These are phyloP conservation scores for Laspeyria flexula DNA, from an alignment of 2,888 invertebrate genomes.

Conservation along the genomic window DNA sequence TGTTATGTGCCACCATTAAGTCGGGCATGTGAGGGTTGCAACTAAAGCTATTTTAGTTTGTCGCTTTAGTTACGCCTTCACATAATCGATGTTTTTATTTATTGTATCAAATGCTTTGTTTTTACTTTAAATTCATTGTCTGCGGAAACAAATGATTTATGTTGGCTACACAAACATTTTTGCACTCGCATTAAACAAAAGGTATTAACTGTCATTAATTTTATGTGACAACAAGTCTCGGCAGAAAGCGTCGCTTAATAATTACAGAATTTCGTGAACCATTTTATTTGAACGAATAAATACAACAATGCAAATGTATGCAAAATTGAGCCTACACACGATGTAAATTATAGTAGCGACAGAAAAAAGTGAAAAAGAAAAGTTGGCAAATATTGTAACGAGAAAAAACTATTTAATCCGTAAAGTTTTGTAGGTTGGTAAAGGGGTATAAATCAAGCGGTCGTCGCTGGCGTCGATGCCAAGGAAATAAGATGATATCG, in stretches of 20 bases:
- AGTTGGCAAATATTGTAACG: constrained; percentile 58
- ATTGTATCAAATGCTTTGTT: constrained; percentile 10
- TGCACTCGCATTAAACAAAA: constrained; percentile 10
- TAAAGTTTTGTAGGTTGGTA: constrained; percentile 83
- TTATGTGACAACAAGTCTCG: constrained; percentile 14
- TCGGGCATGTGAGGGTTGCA: constrained; percentile 64
- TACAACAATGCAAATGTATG: constrained; percentile 28
- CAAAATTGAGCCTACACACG: constrained; percentile 43
- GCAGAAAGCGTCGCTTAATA: constrained; percentile 25
- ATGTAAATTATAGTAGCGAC: constrained; percentile 49
- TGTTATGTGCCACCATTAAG: constrained; percentile 75
- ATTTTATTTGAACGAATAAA: constrained; percentile 33
- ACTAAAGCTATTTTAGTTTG: constrained; percentile 54
- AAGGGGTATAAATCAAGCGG: constrained; percentile 72
- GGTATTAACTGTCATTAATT: constrained; percentile 15
- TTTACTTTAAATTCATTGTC: constrained; percentile 5
- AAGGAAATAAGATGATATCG: constrained; percentile 83
- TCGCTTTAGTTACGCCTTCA: constrained; percentile 21
- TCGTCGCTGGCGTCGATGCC: constrained; percentile 78
- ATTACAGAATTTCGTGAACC: constrained; percentile 33
- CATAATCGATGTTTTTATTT: constrained; percentile 16
- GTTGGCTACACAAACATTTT: constrained; percentile 7
- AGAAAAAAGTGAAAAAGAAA: constrained; percentile 42
- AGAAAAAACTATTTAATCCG: constrained; percentile 82
- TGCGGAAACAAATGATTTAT: constrained; percentile 8